Evolutionary conservation across 2,888 invertebrate species (phyloP), one percentile per base, ranked within the genome.

Genomic region (Apodemia zela): DNA sequence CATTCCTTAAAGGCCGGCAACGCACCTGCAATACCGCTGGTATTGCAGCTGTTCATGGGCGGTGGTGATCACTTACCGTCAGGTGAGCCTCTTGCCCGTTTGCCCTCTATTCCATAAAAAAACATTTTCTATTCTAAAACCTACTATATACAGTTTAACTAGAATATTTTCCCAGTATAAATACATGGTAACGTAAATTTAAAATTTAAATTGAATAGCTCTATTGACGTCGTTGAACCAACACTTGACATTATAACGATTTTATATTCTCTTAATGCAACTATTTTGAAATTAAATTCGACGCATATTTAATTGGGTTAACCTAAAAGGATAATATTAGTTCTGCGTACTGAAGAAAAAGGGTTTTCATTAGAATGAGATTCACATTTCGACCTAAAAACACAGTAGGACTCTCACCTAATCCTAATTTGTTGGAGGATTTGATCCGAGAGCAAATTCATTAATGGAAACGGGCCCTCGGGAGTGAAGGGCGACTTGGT

Each of bases 401-500:
- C 78, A 79, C 69, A 75, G 73, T 71, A 72, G 73, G 70, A 79
- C 79, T 82, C 82, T 82, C 75, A 76, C 80, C 77, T 85, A 84
- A 87, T 86, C 82, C 82, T 81, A 83, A 86, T 86, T 86, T 84
- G 84, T 78, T 75, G 75, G 79, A 82, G 84, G 85, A 81, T 80
- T 83, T 81, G 75, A 75, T 78, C 74, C 75, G 74, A 71, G 71
- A 72, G 75, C 73, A 72, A 76, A 80, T 79, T 78, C 75, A 77
- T 80, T 84, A 77, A 72, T 75, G 74, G 72, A 72, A 70, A 72
- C 72, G 72, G 70, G 66, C 68, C 60, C 66, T 62, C 62, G 63
- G 67, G 65, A 63, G 66, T 68, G 69, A 54, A 54, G 54, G 54
- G 25, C 54, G 29, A 54, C 54, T 54, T 54, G 54, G 54, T 25